Evolutionary conservation across 2,113 vertebrate species (phyloP), one percentile per base, ranked within the genome.

Genomic region (Oxyruncus cristatus): DNA sequence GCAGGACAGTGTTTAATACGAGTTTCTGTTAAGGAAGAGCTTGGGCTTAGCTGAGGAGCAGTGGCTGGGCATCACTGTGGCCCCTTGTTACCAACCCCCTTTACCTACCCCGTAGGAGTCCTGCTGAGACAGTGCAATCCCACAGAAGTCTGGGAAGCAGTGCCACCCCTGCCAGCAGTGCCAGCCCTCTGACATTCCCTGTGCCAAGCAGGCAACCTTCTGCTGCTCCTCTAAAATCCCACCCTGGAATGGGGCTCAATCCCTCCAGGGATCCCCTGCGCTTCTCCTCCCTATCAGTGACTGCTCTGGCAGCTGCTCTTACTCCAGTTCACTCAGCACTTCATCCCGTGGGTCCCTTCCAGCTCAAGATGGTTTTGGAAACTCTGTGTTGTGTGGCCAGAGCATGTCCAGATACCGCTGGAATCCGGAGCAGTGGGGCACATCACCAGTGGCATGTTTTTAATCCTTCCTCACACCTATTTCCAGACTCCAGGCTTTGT

Each of bases 41-140:
- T 71, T 15, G 73, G 85, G 81, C 23, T 80, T 12, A 55, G 67
- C 8, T 66, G 41, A 82, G 92, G 89, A 74, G 77, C 66, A 30
- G 80, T 61, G 7, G 20, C 5, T 4, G 42, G n/a, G 55, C 19
- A 33, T 42, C 62, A 12, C 62, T 47, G 76, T 26, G 72, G 56
- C 92, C 46, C 71, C 61, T 55, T 24, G 44, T 85, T 24, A 41
- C 92, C 95, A 91, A 79, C 72, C 92, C 85, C 89, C 76, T 92
- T 88, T 92, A 26, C 79, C 93, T 95, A 41, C 93, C 94, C 92
- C 47, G 3, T 44, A 79, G 92, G 86, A 85, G 26, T 82, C 92
- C 95, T 74, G 78, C 88, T 55, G 85, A 87, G 91, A 71, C 95
- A 55, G 50, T 77, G 88, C 92, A 93, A 33, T 88, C 83, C 92